phyloP scores from a whole-genome alignment of 2,113 vertebrate species.

The Prolemur simus region DNA sequence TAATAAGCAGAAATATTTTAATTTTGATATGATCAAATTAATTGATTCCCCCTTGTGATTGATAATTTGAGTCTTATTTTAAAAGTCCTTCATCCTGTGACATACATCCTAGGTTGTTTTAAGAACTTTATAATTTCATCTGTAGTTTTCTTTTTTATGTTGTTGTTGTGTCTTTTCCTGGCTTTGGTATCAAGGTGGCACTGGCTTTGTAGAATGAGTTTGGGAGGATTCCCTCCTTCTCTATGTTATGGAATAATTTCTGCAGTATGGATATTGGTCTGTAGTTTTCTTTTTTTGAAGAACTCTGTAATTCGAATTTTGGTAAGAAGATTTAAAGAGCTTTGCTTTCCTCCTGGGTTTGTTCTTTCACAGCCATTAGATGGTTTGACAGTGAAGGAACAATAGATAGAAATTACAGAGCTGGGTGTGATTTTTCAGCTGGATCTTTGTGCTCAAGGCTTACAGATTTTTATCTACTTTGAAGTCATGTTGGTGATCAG shows the following conservation, averaged over 20 bases:
- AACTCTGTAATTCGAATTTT: constrained; percentile 30
- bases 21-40: not conserved
- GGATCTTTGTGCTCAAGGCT: not conserved
- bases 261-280: too few relatives aligned
- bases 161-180: too few relatives aligned
- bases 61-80: not conserved
- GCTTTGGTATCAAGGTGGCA: too few relatives aligned
- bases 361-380: not conserved
- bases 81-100: not conserved
- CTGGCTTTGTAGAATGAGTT: too few relatives aligned
- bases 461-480: not conserved
- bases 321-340: constrained; percentile 11
- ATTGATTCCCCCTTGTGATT: not conserved
- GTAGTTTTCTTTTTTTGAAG: not conserved
- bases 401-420: not conserved
- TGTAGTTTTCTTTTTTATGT: too few relatives aligned
- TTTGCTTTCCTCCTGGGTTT: constrained; percentile 17
- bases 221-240: too few relatives aligned
- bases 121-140: constrained; percentile 21
- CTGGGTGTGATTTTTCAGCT: not conserved
- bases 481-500: not conserved
- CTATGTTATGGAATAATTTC: too few relatives aligned
- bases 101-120: not conserved
- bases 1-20: not conserved
- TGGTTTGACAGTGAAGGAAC: not conserved